Evolutionary conservation across 1,140 invertebrate species (phyloP).

Genomic region (Brachionus koreanus): DNA sequence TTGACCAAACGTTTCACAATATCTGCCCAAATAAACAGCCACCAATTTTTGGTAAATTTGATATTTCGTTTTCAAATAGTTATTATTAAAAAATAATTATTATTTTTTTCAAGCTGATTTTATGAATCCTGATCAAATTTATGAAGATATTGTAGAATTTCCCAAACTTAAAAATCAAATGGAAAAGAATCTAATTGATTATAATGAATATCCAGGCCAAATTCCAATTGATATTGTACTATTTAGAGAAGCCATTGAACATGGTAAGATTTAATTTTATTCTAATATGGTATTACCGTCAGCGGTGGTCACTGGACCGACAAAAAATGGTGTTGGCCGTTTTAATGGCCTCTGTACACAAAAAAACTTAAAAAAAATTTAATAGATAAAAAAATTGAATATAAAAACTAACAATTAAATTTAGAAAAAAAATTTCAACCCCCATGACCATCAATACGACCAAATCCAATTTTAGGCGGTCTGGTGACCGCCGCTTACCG

Average conservation of each 20-base stretch:
- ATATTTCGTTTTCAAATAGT: not conserved
- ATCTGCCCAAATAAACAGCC: constrained; percentile 71
- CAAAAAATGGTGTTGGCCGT: no score
- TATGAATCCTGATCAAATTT: constrained; percentile 69
- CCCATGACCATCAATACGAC: no score
- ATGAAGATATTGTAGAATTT: constrained; percentile 71
- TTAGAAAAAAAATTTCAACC: no score
- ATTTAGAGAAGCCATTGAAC: constrained; percentile 77
- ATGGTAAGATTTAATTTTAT: constrained; percentile 55
- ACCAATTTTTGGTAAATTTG: constrained; percentile 69
- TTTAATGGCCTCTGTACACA: no score
- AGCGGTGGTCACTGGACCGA: no score
- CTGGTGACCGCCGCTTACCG: no score
- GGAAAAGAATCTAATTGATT: constrained; percentile 69
- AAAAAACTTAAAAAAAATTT: no score
- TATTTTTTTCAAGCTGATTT: constrained; percentile 63
- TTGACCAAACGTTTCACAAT: constrained; percentile 72
- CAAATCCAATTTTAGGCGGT: no score
- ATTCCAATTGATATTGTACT: constrained; percentile 74
- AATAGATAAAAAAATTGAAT: no score
- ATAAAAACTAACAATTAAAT: no score
- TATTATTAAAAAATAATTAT: not conserved
- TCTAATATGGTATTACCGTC: no score
- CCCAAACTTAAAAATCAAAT: constrained; percentile 65
- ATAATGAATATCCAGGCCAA: constrained; percentile 71